Conservation (phyloP, 2,113 vertebrate species). For the Spermophilus dauricus region DNA sequence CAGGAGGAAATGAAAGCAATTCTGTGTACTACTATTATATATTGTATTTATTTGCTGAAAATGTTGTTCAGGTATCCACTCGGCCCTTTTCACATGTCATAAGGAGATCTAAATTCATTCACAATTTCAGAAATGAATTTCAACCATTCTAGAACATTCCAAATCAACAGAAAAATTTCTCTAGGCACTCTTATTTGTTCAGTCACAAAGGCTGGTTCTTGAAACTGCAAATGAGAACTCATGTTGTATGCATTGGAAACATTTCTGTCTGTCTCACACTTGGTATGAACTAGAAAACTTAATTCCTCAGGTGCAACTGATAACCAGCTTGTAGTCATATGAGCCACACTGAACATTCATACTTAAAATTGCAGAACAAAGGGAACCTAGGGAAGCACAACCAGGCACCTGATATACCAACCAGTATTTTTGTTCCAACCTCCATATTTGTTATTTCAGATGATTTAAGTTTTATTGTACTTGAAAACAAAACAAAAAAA, state of each 20-base stretch:
- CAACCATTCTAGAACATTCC: not conserved
- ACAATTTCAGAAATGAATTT: not conserved
- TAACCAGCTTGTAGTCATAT: not conserved
- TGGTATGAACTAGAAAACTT: not conserved
- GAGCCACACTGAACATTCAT: not conserved
- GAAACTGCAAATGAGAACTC: not conserved
- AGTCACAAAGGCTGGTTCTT: not conserved
- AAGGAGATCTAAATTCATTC: not conserved
- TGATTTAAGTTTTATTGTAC: not conserved
- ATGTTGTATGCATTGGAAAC: not conserved
- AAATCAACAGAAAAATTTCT: not conserved
- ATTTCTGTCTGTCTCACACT: not conserved
- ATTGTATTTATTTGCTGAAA: no score
- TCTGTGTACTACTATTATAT: no score
- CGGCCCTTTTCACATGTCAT: no score
- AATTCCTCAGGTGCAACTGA: not conserved
- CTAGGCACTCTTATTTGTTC: not conserved
- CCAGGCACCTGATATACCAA: rapidly evolving
- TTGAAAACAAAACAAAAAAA: not conserved
- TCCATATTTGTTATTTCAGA: not conserved
- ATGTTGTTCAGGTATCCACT: no score
- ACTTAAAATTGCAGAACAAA: not conserved
- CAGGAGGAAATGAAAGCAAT: not conserved
- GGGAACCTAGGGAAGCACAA: not conserved
- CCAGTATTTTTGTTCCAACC: not conserved